Evolutionary conservation across 2,797 vertebrate genomes (phyloP), one percentile per base, ranked within the genome.

Genomic region (Kryptopterus vitreolus): DNA sequence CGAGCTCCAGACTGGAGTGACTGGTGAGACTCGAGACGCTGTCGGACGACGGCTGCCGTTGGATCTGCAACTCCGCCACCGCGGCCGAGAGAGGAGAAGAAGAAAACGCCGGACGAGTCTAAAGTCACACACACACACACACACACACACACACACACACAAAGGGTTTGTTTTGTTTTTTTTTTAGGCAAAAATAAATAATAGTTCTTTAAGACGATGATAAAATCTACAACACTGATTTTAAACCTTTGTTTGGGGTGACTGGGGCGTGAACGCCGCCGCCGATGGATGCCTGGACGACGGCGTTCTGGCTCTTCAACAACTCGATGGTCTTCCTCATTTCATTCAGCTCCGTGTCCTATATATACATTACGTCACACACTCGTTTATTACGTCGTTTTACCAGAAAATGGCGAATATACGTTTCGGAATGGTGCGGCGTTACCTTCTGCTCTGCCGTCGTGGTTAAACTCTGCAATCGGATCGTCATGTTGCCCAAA

Each of bases 1-100:
- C 95, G 15, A 84, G 79, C 66, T 87, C 87, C 43, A 85, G 82
- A 35, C 75, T 96, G 75, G 95, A 96, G 86, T 95, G 95, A 0
- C 95, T 96, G 87, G 95, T 96, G 61, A 96, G 92, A 65, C 95
- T 96, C 86, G 95, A 95, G 53, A 96, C 94, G 0, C 95, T 96
- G 83, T 96, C 95, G 0, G 95, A 95, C 0, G 95, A 96, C 50
- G 94, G 94, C 80, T 96, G 95, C 22, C 95, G 86, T 6, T 94
- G 91, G 83, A 96, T 95, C 4, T 93, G 89, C 71, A 95, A 89
- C 77, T 96, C 95, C 29, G 46, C 66, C 16, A 50, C 48, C 7
- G 35, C 38, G 62, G 94, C 93, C 1, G 76, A 62, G 48, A 76
- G 77, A 50, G 81, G 82, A 3, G 83, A 71, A 38, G n/a, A n/a